Evolutionary conservation across 2,888 invertebrate species (phyloP), one percentile per base, ranked within the genome.

Genomic region (Lydus trimaculatus): DNA sequence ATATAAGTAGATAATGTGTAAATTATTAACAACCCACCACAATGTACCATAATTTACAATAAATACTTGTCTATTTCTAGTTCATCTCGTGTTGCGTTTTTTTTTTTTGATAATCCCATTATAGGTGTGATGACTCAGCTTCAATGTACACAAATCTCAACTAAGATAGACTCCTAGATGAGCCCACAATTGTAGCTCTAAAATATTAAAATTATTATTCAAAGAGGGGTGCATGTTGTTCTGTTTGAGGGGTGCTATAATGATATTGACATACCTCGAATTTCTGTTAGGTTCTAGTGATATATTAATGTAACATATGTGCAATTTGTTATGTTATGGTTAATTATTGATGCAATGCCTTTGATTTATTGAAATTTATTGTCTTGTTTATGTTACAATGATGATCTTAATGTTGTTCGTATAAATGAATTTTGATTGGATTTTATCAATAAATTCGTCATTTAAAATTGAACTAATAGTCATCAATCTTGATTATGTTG

Each of bases 281-380:
- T 66, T 71, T 70, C 56, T 65, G 65, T 71, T 75, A 70, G 62
- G 69, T 69, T 62, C 68, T 72, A 72, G 73, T 73, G 75, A 75
- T 76, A 75, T 76, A 77, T 77, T 73, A 75, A 76, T 72, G 75
- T 71, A 76, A 74, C 79, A 78, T 75, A 76, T 78, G 79, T 72
- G 78, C 74, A 67, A 78, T 79, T 79, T 77, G 75, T 75, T 76
- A 76, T 74, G 76, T 77, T 77, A 73, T 71, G 75, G 76, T 78
- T 78, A 77, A 78, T 78, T 78, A 77, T 77, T 65, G 65, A 71
- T 43, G 70, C 39, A 59, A 61, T 23, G 52, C 48, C 25, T 17
- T 33, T 70, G 67, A 71, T 71, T 67, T 71, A 67, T 65, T 67
- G 67, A 65, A 58, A 71, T 70, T 70, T 61, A 64, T 66, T 61